These are phyloP conservation scores for Deilephila porcellus DNA, from an alignment of 2,888 invertebrate genomes.

Conservation along the genomic window DNA sequence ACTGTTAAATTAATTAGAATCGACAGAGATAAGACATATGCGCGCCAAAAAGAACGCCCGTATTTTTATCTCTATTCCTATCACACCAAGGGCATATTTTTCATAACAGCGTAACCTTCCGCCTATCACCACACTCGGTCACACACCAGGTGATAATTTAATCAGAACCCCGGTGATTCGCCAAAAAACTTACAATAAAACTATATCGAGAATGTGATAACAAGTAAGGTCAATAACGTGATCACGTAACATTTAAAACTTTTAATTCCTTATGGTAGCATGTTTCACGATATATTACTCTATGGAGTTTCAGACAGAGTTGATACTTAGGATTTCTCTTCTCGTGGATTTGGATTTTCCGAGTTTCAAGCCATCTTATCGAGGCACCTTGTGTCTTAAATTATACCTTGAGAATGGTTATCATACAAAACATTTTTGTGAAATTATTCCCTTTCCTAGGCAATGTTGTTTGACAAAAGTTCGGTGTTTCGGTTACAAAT, in stretches of 20 bases:
- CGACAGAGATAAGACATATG: too few species aligned
- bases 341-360: too few species aligned
- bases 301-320: not conserved
- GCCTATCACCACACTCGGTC: slow-evolving; percentile 14
- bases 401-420: too few species aligned
- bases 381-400: too few species aligned
- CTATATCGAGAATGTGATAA: not conserved
- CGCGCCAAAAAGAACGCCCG: not conserved
- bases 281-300: not conserved
- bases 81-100: not conserved
- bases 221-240: slow-evolving; percentile 12
- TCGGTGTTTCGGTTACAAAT: too few species aligned
- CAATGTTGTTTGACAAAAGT: too few species aligned
- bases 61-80: not conserved
- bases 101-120: not conserved
- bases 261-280: not conserved
- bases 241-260: not conserved
- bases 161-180: not conserved
- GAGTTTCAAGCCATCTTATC: too few species aligned
- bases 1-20: too few species aligned
- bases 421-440: too few species aligned
- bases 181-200: slow-evolving; percentile 10
- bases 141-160: slow-evolving; percentile 28
- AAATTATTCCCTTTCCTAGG: too few species aligned
- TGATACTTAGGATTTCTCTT: too few species aligned